Percentiles rank a stretch among this genome's conserved stretches.
These are phyloP conservation scores for Paralichthys olivaceus DNA, from an alignment of 2,113 vertebrate genomes.

Conservation along the genomic window DNA sequence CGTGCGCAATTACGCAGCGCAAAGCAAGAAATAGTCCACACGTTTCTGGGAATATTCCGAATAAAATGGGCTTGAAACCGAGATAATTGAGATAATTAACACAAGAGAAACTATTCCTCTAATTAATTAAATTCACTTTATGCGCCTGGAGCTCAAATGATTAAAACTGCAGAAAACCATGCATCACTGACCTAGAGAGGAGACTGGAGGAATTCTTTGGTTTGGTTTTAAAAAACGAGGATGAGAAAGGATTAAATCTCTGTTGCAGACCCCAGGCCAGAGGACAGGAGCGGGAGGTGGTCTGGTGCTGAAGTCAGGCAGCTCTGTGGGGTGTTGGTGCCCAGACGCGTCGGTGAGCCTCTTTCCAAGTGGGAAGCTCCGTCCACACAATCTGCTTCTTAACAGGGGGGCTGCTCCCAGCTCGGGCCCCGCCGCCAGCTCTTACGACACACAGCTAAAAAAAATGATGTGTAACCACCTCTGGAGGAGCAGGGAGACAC, in stretches of 20 bases:
- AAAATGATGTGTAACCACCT: conserved; percentile 81
- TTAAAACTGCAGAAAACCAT: conserved; percentile 1
- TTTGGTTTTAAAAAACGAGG: background rate
- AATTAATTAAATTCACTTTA: background rate
- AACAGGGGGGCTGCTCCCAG: conserved; percentile 92
- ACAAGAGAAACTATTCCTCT: background rate
- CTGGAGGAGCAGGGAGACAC: conserved; percentile 30
- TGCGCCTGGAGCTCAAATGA: background rate
- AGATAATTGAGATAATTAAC: background rate
- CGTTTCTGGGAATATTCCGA: background rate
- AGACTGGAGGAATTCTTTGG: conserved; percentile 1
- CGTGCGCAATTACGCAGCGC: conserved; percentile 64
- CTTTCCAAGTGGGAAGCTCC: conserved; percentile 88
- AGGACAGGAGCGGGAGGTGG: conserved; percentile 27
- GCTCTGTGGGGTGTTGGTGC: conserved; percentile 19
- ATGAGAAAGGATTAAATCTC: conserved; percentile 6
- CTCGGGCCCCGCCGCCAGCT: conserved; percentile 80
- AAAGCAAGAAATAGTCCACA: background rate
- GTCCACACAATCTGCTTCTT: conserved; percentile 89
- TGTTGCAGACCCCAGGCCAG: conserved; percentile 22
- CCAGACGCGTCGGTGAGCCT: conserved; percentile 62
- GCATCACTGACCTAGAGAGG: conserved; percentile 55
- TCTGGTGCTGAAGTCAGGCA: conserved; percentile 28
- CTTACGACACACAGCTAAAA: conserved; percentile 88
- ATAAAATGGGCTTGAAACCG: background rate